Conservation (phyloP, 2,113 vertebrate genomes). For the Canis aureus region DNA sequence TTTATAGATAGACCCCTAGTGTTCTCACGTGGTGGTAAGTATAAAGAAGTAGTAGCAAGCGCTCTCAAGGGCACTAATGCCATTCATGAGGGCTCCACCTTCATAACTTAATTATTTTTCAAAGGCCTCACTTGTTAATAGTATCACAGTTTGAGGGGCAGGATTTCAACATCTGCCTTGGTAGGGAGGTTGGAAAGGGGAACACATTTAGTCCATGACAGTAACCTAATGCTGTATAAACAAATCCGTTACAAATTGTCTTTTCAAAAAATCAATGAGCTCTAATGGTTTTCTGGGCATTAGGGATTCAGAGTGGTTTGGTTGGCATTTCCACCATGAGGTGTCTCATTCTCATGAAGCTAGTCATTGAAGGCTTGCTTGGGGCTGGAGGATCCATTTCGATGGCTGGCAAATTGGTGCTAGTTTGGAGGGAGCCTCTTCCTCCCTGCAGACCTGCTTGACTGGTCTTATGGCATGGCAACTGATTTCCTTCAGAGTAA, state of each 20-base stretch:
- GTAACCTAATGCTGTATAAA: not conserved
- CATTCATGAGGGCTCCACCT: not conserved
- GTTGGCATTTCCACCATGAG: not conserved
- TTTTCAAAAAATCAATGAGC: not conserved
- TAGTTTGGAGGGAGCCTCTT: not conserved
- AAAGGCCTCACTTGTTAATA: not conserved
- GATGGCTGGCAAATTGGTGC: not conserved
- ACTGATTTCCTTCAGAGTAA: not conserved
- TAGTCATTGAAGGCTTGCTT: not conserved
- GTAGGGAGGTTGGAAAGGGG: not conserved
- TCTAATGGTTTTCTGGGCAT: not conserved
- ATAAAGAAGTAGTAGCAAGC: not conserved
- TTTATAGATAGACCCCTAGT: not conserved
- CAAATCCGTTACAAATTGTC: not conserved
- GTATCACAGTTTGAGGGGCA: not conserved
- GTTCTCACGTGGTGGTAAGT: not conserved
- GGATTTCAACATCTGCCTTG: not conserved
- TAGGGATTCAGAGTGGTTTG: not conserved
- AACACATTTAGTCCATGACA: not conserved
- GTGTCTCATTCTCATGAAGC: not conserved
- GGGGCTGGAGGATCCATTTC: not conserved
- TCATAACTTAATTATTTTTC: not conserved
- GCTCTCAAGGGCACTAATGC: not conserved
- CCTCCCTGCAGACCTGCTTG: not conserved
- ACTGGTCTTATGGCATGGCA: not conserved